These are phyloP conservation scores for Ascaphus truei DNA, from an alignment of 2,113 vertebrate genomes.

Conservation along the genomic window DNA sequence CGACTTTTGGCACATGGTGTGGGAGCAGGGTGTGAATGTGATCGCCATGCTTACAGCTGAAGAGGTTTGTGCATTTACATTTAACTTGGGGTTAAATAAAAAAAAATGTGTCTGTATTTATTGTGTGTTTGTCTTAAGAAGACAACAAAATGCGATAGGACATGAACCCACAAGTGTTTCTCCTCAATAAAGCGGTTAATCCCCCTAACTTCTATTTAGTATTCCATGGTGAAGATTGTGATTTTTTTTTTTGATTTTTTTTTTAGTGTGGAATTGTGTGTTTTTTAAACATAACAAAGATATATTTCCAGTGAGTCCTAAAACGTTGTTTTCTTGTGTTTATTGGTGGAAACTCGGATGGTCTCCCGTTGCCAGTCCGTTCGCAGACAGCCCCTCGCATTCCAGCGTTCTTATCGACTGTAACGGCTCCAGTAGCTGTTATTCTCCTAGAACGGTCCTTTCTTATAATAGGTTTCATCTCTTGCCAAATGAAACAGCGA, in stretches of 20 bases:
- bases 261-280: too few species aligned
- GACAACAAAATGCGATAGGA: too few species aligned
- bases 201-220: too few species aligned
- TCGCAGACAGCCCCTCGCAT: conserved; percentile 30
- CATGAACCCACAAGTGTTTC: too few species aligned
- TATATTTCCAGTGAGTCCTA: conserved; percentile 42
- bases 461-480: conserved; percentile 21
- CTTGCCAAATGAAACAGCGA: conserved; percentile 53
- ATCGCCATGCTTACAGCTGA: conserved; percentile 94
- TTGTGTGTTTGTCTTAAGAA: too few species aligned
- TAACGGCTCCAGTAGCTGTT: conserved; percentile 44
- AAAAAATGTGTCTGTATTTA: too few species aligned
- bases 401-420: conserved; percentile 44
- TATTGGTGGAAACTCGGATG: conserved; percentile 31
- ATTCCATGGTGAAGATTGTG: too few species aligned
- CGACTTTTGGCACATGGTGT: conserved; percentile 98
- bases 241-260: too few species aligned
- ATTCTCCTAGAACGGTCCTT: conserved; percentile 39
- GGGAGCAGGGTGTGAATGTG: conserved; percentile 91
- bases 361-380: not conserved
- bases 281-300: conserved; percentile 45
- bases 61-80: conserved; percentile 72
- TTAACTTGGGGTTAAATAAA: too few species aligned
- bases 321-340: not conserved
- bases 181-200: too few species aligned